These are phyloP conservation scores for Eptesicus fuscus DNA, from an alignment of 2,113 vertebrate species.

Conservation along the genomic window DNA sequence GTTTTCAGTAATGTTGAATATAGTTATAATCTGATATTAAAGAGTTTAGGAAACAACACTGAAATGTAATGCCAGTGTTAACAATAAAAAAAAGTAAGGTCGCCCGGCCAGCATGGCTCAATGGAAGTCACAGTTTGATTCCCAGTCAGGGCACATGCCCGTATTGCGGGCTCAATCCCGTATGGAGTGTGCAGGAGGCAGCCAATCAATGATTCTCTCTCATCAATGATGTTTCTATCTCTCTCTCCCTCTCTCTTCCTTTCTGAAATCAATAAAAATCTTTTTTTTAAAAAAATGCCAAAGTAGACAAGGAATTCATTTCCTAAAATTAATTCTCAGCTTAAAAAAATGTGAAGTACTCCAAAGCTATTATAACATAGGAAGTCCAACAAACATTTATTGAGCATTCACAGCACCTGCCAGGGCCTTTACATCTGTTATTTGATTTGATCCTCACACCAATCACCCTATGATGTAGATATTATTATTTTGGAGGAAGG, in stretches of 20 bases:
- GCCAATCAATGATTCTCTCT: too few relatives aligned
- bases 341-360: background rate
- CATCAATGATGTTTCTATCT: too few relatives aligned
- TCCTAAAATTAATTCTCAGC: background rate
- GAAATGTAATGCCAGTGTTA: background rate
- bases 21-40: background rate
- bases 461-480: background rate
- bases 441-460: background rate
- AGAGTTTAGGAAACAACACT: background rate
- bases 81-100: background rate
- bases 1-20: background rate
- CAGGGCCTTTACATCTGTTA: background rate
- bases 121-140: too few relatives aligned
- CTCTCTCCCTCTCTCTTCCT: too few relatives aligned
- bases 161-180: too few relatives aligned
- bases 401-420: background rate
- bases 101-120: too few relatives aligned
- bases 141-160: too few relatives aligned
- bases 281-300: background rate
- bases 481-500: background rate
- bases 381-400: background rate
- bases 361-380: background rate
- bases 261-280: too few relatives aligned
- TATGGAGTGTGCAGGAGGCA: too few relatives aligned
- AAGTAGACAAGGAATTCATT: background rate